Evolutionary conservation across 2,113 vertebrate genomes (phyloP), one percentile per base, ranked within the genome.

Genomic region (Lophura nycthemera): DNA sequence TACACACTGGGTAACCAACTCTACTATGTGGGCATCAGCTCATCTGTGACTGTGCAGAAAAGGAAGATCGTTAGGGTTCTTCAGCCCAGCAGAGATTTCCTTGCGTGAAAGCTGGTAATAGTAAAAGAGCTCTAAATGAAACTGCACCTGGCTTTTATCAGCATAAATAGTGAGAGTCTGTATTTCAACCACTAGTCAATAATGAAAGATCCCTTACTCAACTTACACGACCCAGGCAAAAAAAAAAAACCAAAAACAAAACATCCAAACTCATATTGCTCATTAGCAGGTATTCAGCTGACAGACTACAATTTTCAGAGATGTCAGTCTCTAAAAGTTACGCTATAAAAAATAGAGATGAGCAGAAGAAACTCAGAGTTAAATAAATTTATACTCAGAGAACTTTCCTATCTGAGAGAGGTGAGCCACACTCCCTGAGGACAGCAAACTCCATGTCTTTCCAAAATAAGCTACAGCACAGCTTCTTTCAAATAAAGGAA

Each of bases 401-500:
- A 61, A 57, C 30, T 79, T 89, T 61, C 65, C 40, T 60, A n/a
- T 80, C 64, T 92, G 64, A 60, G 45, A 83, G 40, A 47, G 9
- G n/a, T 61, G 43, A 86, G 80, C 80, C 72, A 59, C 30, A 8
- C 18, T 54, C n/a, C 54, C 54, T 0, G 2, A 50, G 64, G 61
- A 69, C 73, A 90, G 70, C 63, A 40, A 75, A 7, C 42, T 63
- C 42, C 34, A 32, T 21, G 8, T 85, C 71, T 89, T 89, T 73
- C 80, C 84, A 75, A 91, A 96, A 77, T 64, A 94, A 87, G 30
- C 47, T 2, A 1, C 63, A 36, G 34, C 50, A 73, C 40, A 59
- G n/a, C 42, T 86, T 88, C 36, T 87, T 89, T 85, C 84, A 80
- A 92, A 67, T 11, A 83, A 38, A 85, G 38, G 38, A 85, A 67